Evolutionary conservation across 2,797 vertebrate species (phyloP).

Genomic region (Rhincodon typus): DNA sequence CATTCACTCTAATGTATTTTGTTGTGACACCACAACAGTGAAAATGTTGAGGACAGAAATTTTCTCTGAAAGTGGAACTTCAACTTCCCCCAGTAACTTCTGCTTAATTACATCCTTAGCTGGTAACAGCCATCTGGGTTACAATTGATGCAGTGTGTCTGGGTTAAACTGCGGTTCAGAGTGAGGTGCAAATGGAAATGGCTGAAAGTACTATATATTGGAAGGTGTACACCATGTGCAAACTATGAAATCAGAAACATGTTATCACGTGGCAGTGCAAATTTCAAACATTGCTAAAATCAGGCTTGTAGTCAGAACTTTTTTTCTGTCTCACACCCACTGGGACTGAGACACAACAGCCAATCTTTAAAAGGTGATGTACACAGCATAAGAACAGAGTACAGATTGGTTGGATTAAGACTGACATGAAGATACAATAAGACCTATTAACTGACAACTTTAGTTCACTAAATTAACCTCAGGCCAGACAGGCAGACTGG

Average conservation of each 20-base stretch:
- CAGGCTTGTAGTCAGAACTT: no score
- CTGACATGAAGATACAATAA: no score
- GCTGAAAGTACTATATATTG: background rate
- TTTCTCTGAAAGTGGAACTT: background rate
- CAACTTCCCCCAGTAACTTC: background rate
- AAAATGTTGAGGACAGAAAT: background rate
- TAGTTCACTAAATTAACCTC: no score
- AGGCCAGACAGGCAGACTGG: no score
- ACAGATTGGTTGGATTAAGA: no score
- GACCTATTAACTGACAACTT: no score
- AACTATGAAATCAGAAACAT: background rate
- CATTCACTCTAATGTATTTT: background rate
- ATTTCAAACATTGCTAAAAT: no score
- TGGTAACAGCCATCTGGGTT: background rate
- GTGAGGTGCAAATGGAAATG: background rate
- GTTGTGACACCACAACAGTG: background rate
- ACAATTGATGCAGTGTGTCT: background rate
- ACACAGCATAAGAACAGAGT: no score
- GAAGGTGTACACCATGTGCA: background rate
- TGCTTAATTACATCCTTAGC: background rate
- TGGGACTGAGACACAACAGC: no score
- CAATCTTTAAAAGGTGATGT: no score
- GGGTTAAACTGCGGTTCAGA: background rate
- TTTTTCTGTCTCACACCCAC: no score
- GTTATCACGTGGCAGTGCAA: no score